phyloP scores from a whole-genome alignment of 2,113 vertebrate species.

The Pantherophis guttatus region DNA sequence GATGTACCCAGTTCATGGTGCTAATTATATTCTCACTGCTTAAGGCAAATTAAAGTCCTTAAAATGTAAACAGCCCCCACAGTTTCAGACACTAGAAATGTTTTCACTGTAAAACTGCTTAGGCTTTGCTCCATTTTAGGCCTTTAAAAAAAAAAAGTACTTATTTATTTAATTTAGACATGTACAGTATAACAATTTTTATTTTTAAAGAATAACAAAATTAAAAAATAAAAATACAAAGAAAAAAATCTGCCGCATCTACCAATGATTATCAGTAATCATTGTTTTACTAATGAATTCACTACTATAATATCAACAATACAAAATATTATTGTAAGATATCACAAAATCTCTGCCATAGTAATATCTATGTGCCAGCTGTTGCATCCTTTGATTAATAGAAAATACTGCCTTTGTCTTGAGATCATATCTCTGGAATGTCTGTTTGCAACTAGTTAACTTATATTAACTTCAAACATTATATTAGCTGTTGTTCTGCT shows the following conservation, averaged over 20 bases:
- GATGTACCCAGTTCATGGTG: neutral
- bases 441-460: neutral
- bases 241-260: neutral
- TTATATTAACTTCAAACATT: neutral
- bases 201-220: neutral
- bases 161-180: neutral
- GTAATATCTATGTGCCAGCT: neutral
- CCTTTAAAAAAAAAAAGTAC: neutral
- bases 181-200: neutral
- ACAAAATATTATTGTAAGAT: neutral
- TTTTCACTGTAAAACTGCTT: neutral
- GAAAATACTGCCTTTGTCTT: neutral
- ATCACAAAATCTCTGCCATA: neutral
- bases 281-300: neutral
- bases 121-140: too few relatives aligned
- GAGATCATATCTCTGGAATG: neutral
- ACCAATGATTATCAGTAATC: neutral
- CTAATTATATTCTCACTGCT: neutral
- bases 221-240: neutral
- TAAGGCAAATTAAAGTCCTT: neutral
- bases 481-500: neutral
- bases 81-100: neutral
- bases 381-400: neutral
- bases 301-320: neutral
- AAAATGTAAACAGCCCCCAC: neutral